Percentiles rank a stretch among this genome's conserved stretches.
phyloP scores from a whole-genome alignment of 2,113 vertebrate species.

The Cebus imitator region DNA sequence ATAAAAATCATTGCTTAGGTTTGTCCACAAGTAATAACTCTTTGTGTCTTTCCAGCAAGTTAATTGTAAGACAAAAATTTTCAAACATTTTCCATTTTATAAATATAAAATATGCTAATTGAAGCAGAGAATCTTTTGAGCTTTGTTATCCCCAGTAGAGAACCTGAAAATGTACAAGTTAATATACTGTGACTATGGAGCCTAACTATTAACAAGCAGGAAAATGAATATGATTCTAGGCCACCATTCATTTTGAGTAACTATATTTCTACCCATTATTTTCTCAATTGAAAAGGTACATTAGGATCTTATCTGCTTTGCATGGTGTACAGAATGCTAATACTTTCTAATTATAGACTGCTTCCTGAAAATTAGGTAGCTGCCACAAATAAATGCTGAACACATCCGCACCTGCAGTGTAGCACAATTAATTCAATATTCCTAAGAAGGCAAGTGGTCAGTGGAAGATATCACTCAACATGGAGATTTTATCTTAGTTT shows the following conservation, averaged over 20 bases:
- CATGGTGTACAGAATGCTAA: constrained; percentile 73
- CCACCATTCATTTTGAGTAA: constrained; percentile 76
- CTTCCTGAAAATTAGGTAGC: constrained; percentile 70
- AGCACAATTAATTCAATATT: not conserved
- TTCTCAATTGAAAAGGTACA: constrained; percentile 72
- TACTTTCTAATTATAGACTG: constrained; percentile 74
- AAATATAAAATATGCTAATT: constrained; percentile 58
- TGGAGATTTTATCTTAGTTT: not conserved
- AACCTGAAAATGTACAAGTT: constrained; percentile 30
- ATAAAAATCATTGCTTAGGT: constrained; percentile 21
- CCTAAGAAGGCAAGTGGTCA: not conserved
- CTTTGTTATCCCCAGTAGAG: constrained; percentile 52
- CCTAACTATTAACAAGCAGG: constrained; percentile 66
- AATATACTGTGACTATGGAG: constrained; percentile 58
- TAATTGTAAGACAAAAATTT: constrained; percentile 48
- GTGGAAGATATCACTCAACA: not conserved
- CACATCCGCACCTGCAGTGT: not conserved
- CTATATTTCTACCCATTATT: constrained; percentile 62
- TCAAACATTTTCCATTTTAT: constrained; percentile 49
- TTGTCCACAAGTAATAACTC: not conserved
- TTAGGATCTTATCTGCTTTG: constrained; percentile 76
- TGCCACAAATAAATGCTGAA: constrained; percentile 50
- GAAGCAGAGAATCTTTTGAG: constrained; percentile 62
- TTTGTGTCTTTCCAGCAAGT: constrained; percentile 10
- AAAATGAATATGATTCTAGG: constrained; percentile 68